Evolutionary conservation across 2,113 vertebrate species (phyloP), one percentile per base, ranked within the genome.

Genomic region (Petromus typicus): DNA sequence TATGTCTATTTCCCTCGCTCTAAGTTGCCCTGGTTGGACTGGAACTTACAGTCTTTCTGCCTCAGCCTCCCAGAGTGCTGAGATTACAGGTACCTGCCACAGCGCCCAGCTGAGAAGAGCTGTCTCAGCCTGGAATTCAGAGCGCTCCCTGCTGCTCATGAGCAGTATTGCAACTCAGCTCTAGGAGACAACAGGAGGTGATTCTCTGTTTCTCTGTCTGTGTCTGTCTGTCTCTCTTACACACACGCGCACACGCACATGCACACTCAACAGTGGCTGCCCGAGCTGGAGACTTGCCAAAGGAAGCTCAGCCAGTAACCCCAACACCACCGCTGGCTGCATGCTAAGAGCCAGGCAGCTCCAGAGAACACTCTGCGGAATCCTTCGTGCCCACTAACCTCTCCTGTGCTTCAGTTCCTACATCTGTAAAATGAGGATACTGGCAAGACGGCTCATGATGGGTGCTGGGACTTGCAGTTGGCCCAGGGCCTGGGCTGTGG

Each of bases 131-230:
- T 7, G 23, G 48, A 69, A 45, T 78, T 82, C 32, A n/a, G n/a
- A n/a, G n/a, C n/a, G n/a, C n/a, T n/a, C 59, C 67, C 82, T 80
- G 8, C 56, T 90, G 69, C 82, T 7, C 11, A 34, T 23, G 30
- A 43, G n/a, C 5, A 11, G 61, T 45, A 86, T 45, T 92, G 91
- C 89, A 83, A 64, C 67, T 71, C 54, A 79, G 61, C 91, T 93
- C 92, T 73, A 71, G 22, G 32, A 63, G 81, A 64, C 73, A 32
- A n/a, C 32, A 2, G 13, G 5, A 25, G 0, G 25, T 2, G 23
- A 37, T 78, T 57, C 13, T 56, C 13, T 56, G 8, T 11, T 12
- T 56, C 11, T 12, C 54, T 56, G 3, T 18, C 56, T 20, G 3
- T 57, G 16, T 57, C 56, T 57, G 56, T 57, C 56, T 57, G 16